Evolutionary conservation across 2,797 vertebrate genomes (phyloP), one percentile per base, ranked within the genome.

Genomic region (Acrossocheilus wenchowensis): DNA sequence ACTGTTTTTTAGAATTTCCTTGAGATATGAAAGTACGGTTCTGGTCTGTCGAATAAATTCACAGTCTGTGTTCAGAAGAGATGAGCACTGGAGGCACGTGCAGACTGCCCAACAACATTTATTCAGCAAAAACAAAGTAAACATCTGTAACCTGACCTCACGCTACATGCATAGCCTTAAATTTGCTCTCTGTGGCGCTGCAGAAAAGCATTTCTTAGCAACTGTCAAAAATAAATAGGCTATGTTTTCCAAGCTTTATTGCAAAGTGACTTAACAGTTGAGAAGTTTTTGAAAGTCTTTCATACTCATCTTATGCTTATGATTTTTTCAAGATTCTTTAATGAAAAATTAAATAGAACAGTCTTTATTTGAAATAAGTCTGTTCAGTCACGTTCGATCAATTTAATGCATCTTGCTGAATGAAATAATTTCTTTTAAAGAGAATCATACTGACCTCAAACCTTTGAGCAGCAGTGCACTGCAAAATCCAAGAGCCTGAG

Each of bases 211-310:
- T 12, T 19, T 80, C 39, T 64, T 66, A 45, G 78, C n/a, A 34
- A 34, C 23, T 7, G 39, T 45, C 39, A 66, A 50, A 90, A 92
- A 90, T 94, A 91, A 95, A 95, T 50, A 50, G 48, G 15, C 1
- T 92, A 93, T 89, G 87, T 91, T 90, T 93, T 93, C 93, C 90
- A 91, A 93, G 91, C 87, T 74, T 39, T 87, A 91, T 73, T 43
- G 89, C 79, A 87, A 89, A 91, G 66, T 75, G 60, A 30, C 0
- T 60, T 5, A n/a, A n/a, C 21, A 60, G 12, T 41, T 71, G 4
- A 43, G 21, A 71, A 14, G 21, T 43, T 52, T 50, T 17, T 52
- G 50, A 17, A 52, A 52, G 50, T 62, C 57, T 26, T 11, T 62
- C 5, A 73, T 17, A 14, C 2, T 48, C 19, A 72, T 72, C 21